Base-by-base conservation (phyloP, 2,888 invertebrate genomes). In the Halictus quadricinctus region DNA sequence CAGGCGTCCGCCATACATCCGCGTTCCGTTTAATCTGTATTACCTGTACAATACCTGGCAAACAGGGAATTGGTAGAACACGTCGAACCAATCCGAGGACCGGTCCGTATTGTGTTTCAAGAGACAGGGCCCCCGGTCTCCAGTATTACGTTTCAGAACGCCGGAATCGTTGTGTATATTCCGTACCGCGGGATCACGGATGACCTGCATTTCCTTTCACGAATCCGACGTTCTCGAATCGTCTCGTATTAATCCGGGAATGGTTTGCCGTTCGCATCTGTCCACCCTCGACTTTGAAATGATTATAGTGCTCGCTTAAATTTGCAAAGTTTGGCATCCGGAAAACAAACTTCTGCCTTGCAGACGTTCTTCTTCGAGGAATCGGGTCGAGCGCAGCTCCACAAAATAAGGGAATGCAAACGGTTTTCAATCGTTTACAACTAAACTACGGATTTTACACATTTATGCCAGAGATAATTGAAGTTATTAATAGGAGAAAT, bases 221-320 rank as follows among this genome's bases (percentile, higher is more conserved):
- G 70, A n/a, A 41, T 43, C 12, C 43, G 21, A n/a, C n/a, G 41
- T 5, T 18, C 12, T n/a, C 70, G n/a, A n/a, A 43, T 70, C 13
- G n/a, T 70, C 43, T 70, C 70, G 41, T 41, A 69, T 41, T 69
- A 69, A 69, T 69, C 66, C 66, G 41, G 41, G 36, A 69, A 41
- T 41, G 41, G 36, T 41, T 29, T 29, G 3, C 64, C 15, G 7
- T 15, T 64, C 29, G 15, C 18, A 18, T 29, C 18, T 29, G 29
- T 64, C 60, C 60, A 13, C 7, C 15, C 15, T 29, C 1, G 4
- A 21, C 36, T 41, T 69, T 12, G 21, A 21, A 66, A 41, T 21
- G 8, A 66, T 36, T 41, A 29, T n/a, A 12, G 21, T 54, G 8
- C 21, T 21, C 21, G 21, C 54, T 21, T 54, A 54, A 54, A 54